These are phyloP conservation scores for Lasioglossum albipes DNA, from an alignment of 1,140 invertebrate species.

Conservation along the genomic window DNA sequence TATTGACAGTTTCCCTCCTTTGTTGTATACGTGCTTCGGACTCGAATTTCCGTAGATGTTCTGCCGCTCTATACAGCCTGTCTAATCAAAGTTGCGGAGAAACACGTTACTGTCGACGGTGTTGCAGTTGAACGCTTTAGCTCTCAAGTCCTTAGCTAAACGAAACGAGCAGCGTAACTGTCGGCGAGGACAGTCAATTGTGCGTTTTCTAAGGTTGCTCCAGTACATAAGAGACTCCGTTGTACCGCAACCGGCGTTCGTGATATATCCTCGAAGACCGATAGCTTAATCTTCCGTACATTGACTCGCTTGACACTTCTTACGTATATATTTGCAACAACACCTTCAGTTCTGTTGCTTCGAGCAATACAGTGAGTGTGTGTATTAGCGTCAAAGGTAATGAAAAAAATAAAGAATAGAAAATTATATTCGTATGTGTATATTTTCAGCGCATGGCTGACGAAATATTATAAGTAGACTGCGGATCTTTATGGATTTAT, in stretches of 20 bases:
- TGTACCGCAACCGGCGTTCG: background rate
- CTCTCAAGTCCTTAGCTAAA: background rate
- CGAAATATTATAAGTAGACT: too few relatives aligned
- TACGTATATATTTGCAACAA: too few relatives aligned
- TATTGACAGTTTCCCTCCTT: background rate
- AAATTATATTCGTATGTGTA: too few relatives aligned
- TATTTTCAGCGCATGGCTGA: too few relatives aligned
- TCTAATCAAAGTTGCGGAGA: slow-evolving; percentile 35
- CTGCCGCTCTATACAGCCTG: background rate
- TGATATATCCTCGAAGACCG: background rate
- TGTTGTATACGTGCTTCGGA: background rate
- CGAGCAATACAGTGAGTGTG: too few relatives aligned
- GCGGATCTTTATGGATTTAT: too few relatives aligned
- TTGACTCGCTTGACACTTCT: background rate
- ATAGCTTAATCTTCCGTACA: background rate
- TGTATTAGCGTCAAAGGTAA: too few relatives aligned
- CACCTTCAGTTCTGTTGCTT: too few relatives aligned
- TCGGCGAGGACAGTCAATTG: slow-evolving; percentile 28
- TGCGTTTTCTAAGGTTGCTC: slow-evolving; percentile 19
- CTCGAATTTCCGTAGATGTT: slow-evolving; percentile 14
- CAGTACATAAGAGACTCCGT: background rate
- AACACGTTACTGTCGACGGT: background rate
- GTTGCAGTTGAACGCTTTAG: background rate
- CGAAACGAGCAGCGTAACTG: background rate
- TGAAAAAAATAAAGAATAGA: too few relatives aligned